Base-by-base conservation (phyloP, 2,888 invertebrate species). In the Digitonthophagus gazella region DNA sequence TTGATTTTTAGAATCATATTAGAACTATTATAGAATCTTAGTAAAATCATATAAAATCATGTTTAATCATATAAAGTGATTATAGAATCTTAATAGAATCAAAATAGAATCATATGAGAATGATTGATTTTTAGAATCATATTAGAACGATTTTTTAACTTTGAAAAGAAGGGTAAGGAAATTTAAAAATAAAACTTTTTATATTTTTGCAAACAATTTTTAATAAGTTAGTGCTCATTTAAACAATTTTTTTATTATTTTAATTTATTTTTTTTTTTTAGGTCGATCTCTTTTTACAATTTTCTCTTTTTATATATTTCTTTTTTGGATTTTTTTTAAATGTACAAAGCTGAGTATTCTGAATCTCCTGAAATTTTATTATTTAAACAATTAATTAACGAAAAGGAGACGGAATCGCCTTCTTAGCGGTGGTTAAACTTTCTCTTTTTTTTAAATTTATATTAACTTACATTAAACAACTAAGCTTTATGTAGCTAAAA, bases 211-310 rank as follows among this genome's bases (percentile, higher is more conserved):
- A 69, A 69, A 69, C 69, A 69, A 64, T 69, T 65, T n/a, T 66
- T 67, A 66, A 67, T 67, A 69, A 69, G 69, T 69, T 69, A 69
- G 69, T 69, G 69, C 69, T 69, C 58, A 44, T 18, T 69, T 64
- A 69, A 69, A 69, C 69, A 69, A 64, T 64, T 69, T 66, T 55
- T 44, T 55, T 55, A 55, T 55, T 18, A 18, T 58, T 58, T 58
- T 55, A 14, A 28, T 28, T 54, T 15, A 16, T 28, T 61, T 22
- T 58, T 44, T 61, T 61, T 22, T 28, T 67, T 56, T 63, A 67
- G 19, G 58, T 28, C 28, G 22, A 28, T 57, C 28, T 66, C 28
- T 66, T 66, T 22, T 58, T 58, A 58, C 6, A 58, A 58, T 58
- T 56, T 66, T 58, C 14, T 66, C 66, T 20, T 58, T 58, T 44